Evolutionary conservation across 2,113 vertebrate genomes (phyloP), one percentile per base, ranked within the genome.

Genomic region (Eulacestoma nigropectus): DNA sequence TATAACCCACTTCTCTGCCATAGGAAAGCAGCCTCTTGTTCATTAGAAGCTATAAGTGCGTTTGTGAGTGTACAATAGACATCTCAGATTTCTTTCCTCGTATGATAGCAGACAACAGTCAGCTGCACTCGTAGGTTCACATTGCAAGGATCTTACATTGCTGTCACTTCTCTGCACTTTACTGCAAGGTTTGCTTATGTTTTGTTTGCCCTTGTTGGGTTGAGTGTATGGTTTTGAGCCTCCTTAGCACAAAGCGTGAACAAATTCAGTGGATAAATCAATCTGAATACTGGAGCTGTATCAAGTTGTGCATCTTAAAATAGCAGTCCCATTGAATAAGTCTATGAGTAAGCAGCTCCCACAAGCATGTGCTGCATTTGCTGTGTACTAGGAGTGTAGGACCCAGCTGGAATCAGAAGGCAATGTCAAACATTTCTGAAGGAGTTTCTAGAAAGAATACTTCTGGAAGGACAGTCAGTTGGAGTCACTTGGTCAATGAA

Each of bases 271-370:
- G 33, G 33, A 39, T 59, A 80, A 90, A 88, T 84, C 62, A 78
- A 6, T 74, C 33, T 37, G 47, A 77, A 67, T 67, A 50, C 39
- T 74, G 68, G 73, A 95, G 59, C 39, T 84, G 27, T 42, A 75
- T 90, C 89, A 84, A 78, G 30, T 21, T 94, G 32, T 64, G 52
- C 75, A 35, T 79, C 57, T 87, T 79, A 79, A 94, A 89, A 96
- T 87, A 91, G 92, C 55, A 89, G 39, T 73, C 22, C 68, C 62
- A 69, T 62, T 94, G 89, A 95, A 15, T 39, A 65, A 44, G 35
- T 21, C 53, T 49, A 6, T 59, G 80, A 90, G 55, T 42, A 88
- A 84, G 57, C 77, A 84, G 80, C 80, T 76, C 63, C 72, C 60
- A 35, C 44, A 72, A 57, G 56, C 52, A 60, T 13, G 47, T 76